Conservation (phyloP, 2,113 vertebrate species). For the Bos indicus region DNA sequence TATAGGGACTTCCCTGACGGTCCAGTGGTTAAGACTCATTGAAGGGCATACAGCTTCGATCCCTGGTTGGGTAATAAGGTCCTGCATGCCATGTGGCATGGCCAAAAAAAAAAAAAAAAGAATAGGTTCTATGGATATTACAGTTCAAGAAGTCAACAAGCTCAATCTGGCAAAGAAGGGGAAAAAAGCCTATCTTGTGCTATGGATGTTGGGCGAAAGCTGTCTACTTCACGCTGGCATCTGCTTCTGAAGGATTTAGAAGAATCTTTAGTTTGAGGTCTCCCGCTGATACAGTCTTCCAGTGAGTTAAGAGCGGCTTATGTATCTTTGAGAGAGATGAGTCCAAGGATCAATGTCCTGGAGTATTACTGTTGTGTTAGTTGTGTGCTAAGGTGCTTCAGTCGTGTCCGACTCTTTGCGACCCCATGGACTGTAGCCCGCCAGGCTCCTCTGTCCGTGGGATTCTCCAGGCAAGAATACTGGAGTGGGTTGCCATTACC, state of each 20-base stretch:
- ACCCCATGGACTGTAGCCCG: neutral
- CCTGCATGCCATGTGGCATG: neutral
- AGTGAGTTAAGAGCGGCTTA: neutral
- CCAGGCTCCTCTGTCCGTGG: neutral
- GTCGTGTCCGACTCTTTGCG: neutral
- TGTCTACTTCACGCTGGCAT: neutral
- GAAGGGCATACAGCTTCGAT: neutral
- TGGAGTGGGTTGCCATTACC: neutral
- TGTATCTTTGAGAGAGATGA: neutral
- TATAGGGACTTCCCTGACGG: neutral
- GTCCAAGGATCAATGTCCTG: neutral
- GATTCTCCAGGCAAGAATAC: neutral
- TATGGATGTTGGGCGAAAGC: neutral
- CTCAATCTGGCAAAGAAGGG: neutral
- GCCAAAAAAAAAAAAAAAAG: neutral
- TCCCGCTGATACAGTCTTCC: neutral
- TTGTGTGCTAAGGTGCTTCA: neutral
- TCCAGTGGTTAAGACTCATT: neutral
- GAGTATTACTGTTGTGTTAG: neutral
- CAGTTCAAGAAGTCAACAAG: neutral
- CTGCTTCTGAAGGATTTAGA: neutral
- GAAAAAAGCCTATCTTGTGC: neutral
- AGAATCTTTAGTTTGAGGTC: neutral
- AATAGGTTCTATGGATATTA: neutral
- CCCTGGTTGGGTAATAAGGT: neutral